phyloP scores from a whole-genome alignment of 53 echinoderm and acorn worm genomes.

The Mesocentrotus franciscanus region DNA sequence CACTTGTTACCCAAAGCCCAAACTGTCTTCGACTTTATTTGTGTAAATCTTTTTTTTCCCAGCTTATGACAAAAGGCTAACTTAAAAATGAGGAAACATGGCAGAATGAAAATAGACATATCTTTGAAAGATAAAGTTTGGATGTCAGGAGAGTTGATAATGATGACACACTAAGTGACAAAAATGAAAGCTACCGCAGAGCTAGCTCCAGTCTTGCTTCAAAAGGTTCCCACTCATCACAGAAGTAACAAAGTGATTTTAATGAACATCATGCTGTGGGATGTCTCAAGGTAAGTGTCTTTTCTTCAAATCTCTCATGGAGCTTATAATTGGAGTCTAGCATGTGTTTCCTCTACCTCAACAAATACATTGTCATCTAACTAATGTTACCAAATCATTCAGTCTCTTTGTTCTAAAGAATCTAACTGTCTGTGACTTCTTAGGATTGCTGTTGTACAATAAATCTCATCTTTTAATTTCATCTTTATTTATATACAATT shows the following conservation, averaged over 20 bases:
- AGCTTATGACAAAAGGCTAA: no score
- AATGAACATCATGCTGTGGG: neutral
- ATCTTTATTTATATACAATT: no score
- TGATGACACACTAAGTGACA: neutral
- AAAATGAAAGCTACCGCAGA: neutral
- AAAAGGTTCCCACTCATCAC: neutral
- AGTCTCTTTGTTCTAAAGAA: neutral
- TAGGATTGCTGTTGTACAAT: neutral
- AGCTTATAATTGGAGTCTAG: neutral
- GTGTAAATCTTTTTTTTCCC: no score
- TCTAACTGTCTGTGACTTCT: neutral
- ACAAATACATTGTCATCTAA: no score
- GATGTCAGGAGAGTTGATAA: no score
- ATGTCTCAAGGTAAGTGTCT: neutral
- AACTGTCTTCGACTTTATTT: no score
- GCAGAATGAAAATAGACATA: no score
- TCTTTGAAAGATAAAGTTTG: no score
- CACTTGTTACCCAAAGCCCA: no score
- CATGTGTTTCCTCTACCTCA: neutral
- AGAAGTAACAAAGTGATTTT: neutral
- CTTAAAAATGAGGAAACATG: no score
- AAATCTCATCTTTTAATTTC: neutral
- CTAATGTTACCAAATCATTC: neutral
- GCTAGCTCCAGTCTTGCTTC: neutral
- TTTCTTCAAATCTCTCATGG: neutral